Percentiles rank a stretch among this genome's conserved stretches.
Evolutionary conservation across 2,113 vertebrate species (phyloP).

Genomic region (Cardinalis cardinalis): DNA sequence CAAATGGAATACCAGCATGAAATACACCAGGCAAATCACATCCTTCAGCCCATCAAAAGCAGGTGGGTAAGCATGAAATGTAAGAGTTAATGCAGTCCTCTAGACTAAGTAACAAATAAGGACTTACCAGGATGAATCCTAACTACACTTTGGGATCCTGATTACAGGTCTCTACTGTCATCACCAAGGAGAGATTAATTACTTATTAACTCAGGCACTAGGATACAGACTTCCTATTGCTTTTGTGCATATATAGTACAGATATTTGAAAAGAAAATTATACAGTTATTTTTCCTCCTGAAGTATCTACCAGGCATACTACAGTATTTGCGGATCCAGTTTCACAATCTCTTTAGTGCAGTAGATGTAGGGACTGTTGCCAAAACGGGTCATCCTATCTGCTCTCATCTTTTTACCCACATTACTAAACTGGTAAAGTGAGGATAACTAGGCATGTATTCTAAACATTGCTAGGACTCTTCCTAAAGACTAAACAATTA

Average conservation of each 20-base stretch:
- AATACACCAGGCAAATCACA: background rate
- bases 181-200: background rate
- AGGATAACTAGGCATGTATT: background rate
- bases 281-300: background rate
- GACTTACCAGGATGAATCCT: background rate
- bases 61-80: background rate
- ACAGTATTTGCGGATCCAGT: background rate
- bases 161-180: background rate
- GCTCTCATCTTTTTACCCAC: background rate
- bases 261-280: conserved; percentile 2
- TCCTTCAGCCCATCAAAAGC: background rate
- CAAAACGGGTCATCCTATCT: background rate
- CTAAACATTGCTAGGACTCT: background rate
- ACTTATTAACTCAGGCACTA: background rate
- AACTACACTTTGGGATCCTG: background rate
- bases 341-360: background rate
- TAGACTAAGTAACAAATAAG: background rate
- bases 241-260: background rate
- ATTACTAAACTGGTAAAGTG: background rate
- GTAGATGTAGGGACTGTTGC: background rate
- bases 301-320: background rate
- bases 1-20: background rate
- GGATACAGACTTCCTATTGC: background rate
- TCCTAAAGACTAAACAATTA: background rate
- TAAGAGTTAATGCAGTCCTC: background rate